Evolutionary conservation across 2,888 invertebrate species (phyloP), one percentile per base, ranked within the genome.

Genomic region (Phlogophora meticulosa): DNA sequence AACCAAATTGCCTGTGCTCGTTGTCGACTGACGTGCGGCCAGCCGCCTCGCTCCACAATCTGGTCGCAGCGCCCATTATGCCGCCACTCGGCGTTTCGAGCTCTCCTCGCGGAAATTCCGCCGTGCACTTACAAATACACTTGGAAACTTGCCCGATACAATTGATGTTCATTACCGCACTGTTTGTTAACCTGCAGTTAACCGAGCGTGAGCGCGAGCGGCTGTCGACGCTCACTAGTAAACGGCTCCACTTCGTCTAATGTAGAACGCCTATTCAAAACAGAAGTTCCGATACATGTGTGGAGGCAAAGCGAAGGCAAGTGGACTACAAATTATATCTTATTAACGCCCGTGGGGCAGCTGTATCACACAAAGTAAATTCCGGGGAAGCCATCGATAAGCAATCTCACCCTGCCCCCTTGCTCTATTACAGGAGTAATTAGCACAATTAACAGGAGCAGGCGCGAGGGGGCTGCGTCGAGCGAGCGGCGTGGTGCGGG

Each of bases 381-480:
- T 92, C 90, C 88, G 85, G 90, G 87, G 91, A 90, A 91, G 88
- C 90, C 91, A 90, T 92, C 93, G 94, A 95, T 95, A 94, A 94
- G 94, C 94, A 94, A 95, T 94, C 94, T 94, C 91, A 88, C 91
- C 88, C 90, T 91, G 89, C 91, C 92, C 87, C 93, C 91, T 92
- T 91, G 93, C 92, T 94, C 95, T 92, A 94, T 96, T 95, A 95
- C 94, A 93, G 93, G 91, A 93, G 95, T 96, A 96, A 96, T 96
- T 96, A 96, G 95, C 93, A 91, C 96, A 95, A 96, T 96, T 96
- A 96, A 95, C 96, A 92, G 93, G 87, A 89, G 88, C 87, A 85
- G 87, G 87, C 83, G 87, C 65, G 73, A 76, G 80, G 82, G 86
- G 86, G 74, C 76, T 72, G 73, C 66, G 77, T 68, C 73, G 78